Evolutionary conservation across 2,113 vertebrate genomes (phyloP), one percentile per base, ranked within the genome.

Genomic region (Notothenia coriiceps): DNA sequence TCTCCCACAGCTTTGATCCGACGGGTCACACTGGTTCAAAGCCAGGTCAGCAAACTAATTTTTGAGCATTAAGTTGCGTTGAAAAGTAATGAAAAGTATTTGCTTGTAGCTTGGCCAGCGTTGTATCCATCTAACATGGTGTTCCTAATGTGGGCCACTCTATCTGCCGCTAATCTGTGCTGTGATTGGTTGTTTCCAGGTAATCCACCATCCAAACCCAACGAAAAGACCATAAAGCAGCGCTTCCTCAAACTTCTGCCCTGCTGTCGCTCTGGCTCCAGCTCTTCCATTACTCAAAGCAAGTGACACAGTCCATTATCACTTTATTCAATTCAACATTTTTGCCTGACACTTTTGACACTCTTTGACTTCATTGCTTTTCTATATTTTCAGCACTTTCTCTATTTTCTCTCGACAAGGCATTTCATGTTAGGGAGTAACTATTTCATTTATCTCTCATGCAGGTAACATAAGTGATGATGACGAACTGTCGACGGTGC

Each of bases 401-500:
- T 29, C 29, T 29, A 29, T 14, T 20, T 17, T 49, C n/a, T 51
- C 29, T 7, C 17, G 18, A 17, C 15, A 13, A 17, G 2, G n/a
- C 0, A 1, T 18, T 33, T 47, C 9, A 43, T 35, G 10, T 18
- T 9, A 35, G 6, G 11, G 10, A 10, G 6, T 74, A 22, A 61
- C 10, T 6, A 0, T 43, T 35, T 46, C 2, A 8, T 18, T 6
- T 60, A 33, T 82, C 47, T 29, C 33, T 63, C 46, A 0, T 67
- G 11, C 95, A 99, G 98, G 96, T 86, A 97, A 96, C 57, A 86
- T 94, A 70, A 89, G 93, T 46, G 98, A 98, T 85, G 97, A 98
- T 2, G 96, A 94, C 86, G 97, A 98, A 68, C 90, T 95, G 67
- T 96, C 96, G 9, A 96, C 96, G 0, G 96, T 97, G 77, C 96